These are phyloP conservation scores for Hyperoplus lanceolatus DNA, from an alignment of 2,797 vertebrate species.

Conservation along the genomic window DNA sequence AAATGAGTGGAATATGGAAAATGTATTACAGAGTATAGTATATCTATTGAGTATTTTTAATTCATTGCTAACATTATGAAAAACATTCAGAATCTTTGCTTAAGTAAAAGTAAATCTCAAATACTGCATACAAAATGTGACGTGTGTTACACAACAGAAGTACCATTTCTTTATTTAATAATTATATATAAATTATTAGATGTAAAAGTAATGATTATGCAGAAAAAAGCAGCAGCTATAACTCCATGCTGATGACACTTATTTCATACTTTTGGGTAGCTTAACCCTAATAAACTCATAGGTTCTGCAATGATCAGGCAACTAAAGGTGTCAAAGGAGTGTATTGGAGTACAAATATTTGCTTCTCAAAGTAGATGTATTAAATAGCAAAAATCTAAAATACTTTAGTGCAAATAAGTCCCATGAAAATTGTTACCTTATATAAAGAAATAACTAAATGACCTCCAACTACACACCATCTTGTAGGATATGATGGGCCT, in stretches of 20 bases:
- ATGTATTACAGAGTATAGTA: too few species aligned
- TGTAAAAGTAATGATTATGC: neutral
- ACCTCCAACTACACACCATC: neutral
- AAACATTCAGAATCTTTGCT: neutral
- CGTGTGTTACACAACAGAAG: neutral
- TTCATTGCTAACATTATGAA: neutral
- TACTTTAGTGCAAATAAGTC: neutral
- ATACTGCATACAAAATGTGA: neutral
- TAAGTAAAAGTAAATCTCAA: neutral
- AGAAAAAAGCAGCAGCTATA: neutral
- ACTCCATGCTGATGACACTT: neutral
- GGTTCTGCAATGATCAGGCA: neutral
- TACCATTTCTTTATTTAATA: too few species aligned
- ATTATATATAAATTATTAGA: neutral
- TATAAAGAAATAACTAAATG: neutral
- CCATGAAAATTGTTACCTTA: neutral
- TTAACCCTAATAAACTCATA: neutral
- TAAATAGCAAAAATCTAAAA: neutral
- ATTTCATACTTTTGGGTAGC: neutral
- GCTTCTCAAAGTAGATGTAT: neutral
- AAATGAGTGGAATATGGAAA: slow-evolving; percentile 3
- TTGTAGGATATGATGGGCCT: neutral
- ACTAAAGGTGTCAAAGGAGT: neutral
- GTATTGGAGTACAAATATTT: slow-evolving; percentile 5
- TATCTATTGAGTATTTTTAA: too few species aligned